Base-by-base conservation (phyloP, 2,888 invertebrate genomes). In the Tholera decimalis region DNA sequence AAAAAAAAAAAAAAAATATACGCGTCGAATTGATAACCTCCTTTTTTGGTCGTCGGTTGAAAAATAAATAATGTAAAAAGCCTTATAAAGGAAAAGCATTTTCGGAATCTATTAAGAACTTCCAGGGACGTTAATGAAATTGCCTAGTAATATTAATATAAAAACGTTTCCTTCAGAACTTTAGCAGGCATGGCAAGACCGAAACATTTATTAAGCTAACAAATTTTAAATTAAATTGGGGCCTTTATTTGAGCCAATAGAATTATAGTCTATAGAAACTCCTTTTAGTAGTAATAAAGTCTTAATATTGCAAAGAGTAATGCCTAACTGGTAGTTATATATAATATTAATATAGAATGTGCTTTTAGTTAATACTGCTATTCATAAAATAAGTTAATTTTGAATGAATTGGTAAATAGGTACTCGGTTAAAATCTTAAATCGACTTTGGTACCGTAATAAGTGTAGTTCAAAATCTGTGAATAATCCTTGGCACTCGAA, bases 101-200 rank as follows among this genome's bases (percentile, higher is more conserved):
- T 65, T 37, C 35, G 37, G 15, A 35, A 53, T 41, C 5, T 24
- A 64, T 28, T 24, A 39, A 33, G n/a, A 47, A 35, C 15, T 35
- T 51, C 33, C 9, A 24, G 24, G 35, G 15, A 46, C 6, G 20
- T 43, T 41, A n/a, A 73, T 73, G 43, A 53, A 51, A 73, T 64
- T 47, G 20, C 18, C n/a, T 35, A 24, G 33, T 39, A 11, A 63
- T 51, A 63, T 73, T 18, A 0, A 26, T 63, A 26, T 63, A 30
- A 73, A 41, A 63, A 33, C 1, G 15, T 22, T 66, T 49, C 63
- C 20, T 22, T 46, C 22, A 22, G 6, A 33, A 22, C 33, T 73
- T 63, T 11, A 11, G 3, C 15, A 26, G 15, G 11, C 22, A 35
- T 44, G 18, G 20, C 18, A 50, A 30, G 9, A 30, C 11, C n/a